A percentile compares a stretch with the other conserved stretches of the same genome.
phyloP scores from a whole-genome alignment of 2,113 vertebrate genomes.

The Notothenia coriiceps region DNA sequence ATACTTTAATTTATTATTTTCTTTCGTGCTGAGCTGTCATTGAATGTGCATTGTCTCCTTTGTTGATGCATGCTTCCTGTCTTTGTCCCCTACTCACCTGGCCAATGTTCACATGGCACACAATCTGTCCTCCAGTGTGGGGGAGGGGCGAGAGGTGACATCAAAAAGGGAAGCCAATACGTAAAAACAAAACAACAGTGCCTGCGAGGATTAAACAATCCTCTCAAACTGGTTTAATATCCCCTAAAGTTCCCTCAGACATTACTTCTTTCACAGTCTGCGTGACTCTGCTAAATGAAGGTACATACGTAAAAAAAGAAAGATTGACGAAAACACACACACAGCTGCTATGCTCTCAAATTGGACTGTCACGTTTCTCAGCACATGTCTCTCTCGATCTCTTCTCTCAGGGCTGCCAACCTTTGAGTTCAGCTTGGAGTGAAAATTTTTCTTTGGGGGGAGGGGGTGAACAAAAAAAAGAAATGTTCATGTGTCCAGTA shows the following conservation, averaged over 20 bases:
- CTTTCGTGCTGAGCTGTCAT: neutral
- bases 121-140: neutral
- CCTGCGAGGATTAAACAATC: conserved; percentile 9
- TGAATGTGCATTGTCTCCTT: conserved; percentile 1
- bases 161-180: neutral
- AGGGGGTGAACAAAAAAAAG: too few species aligned
- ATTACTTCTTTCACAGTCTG: neutral
- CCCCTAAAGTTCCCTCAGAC: neutral
- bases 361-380: conserved; percentile 63
- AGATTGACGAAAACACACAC: neutral
- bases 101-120: conserved; percentile 15
- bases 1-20: neutral
- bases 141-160: neutral
- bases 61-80: neutral
- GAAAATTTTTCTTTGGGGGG: too few species aligned
- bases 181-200: conserved; percentile 25
- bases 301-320: neutral
- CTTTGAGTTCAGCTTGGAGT: too few species aligned
- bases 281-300: neutral
- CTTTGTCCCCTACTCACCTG: conserved; percentile 1
- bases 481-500: too few species aligned
- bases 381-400: conserved; percentile 53
- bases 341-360: conserved; percentile 26
- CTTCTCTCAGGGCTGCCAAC: too few species aligned
- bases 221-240: too few species aligned